Conservation (phyloP, 2,888 invertebrate species). For the Pyrgus malvae region DNA sequence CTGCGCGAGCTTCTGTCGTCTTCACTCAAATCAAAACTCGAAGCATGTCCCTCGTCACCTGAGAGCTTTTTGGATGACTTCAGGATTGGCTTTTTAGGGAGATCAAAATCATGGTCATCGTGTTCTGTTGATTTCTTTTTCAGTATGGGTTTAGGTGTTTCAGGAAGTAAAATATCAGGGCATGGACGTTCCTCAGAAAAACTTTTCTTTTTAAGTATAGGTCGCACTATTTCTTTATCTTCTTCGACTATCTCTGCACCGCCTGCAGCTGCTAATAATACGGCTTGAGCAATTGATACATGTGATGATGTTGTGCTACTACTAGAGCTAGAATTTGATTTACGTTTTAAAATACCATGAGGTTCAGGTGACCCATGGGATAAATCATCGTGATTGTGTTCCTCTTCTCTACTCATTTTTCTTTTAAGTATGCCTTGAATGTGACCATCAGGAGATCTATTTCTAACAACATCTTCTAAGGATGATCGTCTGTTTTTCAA, state of each 20-base stretch:
- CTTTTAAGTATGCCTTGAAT: slow-evolving; percentile 86
- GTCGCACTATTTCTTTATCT: slow-evolving; percentile 84
- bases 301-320: slow-evolving; percentile 84
- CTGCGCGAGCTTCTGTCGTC: slow-evolving; percentile 80
- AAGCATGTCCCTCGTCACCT: slow-evolving; percentile 82
- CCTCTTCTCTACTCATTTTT: slow-evolving; percentile 84
- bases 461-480: slow-evolving; percentile 85
- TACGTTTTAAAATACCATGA: slow-evolving; percentile 90
- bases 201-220: slow-evolving; percentile 92
- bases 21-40: slow-evolving; percentile 80
- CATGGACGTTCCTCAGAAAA: slow-evolving; percentile 85
- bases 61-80: slow-evolving; percentile 87
- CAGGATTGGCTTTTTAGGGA: slow-evolving; percentile 88
- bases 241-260: slow-evolving; percentile 80
- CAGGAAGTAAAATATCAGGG: slow-evolving; percentile 66
- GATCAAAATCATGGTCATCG: slow-evolving; percentile 87
- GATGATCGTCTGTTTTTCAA: slow-evolving; percentile 87
- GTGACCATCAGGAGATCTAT: slow-evolving; percentile 84
- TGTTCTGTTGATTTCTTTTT: slow-evolving; percentile 93
- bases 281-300: slow-evolving; percentile 86
- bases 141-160: slow-evolving; percentile 88
- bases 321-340: slow-evolving; percentile 86
- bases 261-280: slow-evolving; percentile 84
- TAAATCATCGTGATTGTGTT: slow-evolving; percentile 83
- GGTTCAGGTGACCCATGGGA: slow-evolving; percentile 85